phyloP scores from a whole-genome alignment of 1,140 invertebrate genomes.

The Phocides pigmalion region DNA sequence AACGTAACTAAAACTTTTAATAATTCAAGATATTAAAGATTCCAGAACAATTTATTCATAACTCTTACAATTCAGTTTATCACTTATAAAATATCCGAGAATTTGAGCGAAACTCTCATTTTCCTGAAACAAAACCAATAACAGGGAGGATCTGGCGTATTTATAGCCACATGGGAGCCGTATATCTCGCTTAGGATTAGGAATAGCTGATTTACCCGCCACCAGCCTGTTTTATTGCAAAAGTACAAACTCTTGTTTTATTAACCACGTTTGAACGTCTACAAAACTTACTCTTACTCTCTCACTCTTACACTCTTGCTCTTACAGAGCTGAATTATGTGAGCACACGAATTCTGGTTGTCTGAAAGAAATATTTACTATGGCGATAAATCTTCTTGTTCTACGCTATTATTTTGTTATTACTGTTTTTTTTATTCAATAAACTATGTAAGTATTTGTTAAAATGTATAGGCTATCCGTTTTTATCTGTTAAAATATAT shows the following conservation, averaged over 20 bases:
- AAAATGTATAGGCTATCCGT: no score
- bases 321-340: no score
- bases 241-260: slow-evolving; percentile 18
- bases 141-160: slow-evolving; percentile 12
- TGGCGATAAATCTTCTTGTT: no score
- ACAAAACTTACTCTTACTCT: neutral
- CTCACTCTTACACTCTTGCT: no score
- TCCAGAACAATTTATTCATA: neutral
- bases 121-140: slow-evolving; percentile 8
- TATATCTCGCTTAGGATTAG: slow-evolving; percentile 25
- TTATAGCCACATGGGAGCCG: slow-evolving; percentile 12
- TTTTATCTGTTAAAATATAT: no score
- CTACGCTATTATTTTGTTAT: neutral
- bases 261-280: neutral
- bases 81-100: neutral
- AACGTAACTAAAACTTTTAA: no score
- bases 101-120: slow-evolving; percentile 4
- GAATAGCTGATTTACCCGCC: slow-evolving; percentile 22
- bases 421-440: neutral
- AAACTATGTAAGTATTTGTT: no score
- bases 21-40: no score
- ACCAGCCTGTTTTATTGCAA: neutral
- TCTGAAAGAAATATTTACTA: no score
- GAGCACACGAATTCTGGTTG: no score
- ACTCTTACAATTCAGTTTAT: neutral